A percentile compares a stretch with the other conserved stretches of the same genome.
These are phyloP conservation scores for Calliphora vicina DNA, from an alignment of 1,140 invertebrate species.

Conservation along the genomic window DNA sequence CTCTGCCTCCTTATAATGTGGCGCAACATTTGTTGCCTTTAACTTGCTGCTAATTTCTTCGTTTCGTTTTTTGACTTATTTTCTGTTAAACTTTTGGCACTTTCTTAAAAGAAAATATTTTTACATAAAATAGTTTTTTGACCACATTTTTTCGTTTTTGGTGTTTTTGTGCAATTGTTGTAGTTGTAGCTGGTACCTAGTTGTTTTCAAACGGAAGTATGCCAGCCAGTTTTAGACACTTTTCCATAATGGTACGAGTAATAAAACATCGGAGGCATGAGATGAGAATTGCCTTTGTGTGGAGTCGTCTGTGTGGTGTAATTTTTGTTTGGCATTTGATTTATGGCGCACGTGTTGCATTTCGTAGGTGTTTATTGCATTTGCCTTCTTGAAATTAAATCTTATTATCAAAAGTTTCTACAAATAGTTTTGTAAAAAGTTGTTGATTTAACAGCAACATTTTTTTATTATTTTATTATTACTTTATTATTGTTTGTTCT, in stretches of 20 bases:
- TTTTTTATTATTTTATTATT: not conserved
- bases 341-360: conserved; percentile 32
- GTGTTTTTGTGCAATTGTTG: not conserved
- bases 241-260: not conserved
- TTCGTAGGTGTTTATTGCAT: not conserved
- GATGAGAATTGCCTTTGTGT: not conserved
- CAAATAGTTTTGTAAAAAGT: not conserved
- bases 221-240: conserved; percentile 21
- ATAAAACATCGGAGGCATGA: too few relatives aligned
- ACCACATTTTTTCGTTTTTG: not conserved
- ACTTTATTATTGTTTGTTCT: not conserved
- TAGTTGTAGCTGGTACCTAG: too few relatives aligned
- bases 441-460: not conserved
- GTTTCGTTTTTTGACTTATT: not conserved
- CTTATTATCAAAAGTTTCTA: not conserved
- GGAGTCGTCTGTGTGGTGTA: not conserved
- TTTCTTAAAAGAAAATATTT: not conserved
- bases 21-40: not conserved
- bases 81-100: not conserved
- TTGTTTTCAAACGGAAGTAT: conserved; percentile 7
- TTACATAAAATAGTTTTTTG: not conserved
- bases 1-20: too few relatives aligned
- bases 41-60: not conserved
- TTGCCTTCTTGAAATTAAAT: not conserved
- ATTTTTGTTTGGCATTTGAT: conserved; percentile 8